Evolutionary conservation across 2,797 vertebrate genomes (phyloP), one percentile per base, ranked within the genome.

Genomic region (Agapornis canus): DNA sequence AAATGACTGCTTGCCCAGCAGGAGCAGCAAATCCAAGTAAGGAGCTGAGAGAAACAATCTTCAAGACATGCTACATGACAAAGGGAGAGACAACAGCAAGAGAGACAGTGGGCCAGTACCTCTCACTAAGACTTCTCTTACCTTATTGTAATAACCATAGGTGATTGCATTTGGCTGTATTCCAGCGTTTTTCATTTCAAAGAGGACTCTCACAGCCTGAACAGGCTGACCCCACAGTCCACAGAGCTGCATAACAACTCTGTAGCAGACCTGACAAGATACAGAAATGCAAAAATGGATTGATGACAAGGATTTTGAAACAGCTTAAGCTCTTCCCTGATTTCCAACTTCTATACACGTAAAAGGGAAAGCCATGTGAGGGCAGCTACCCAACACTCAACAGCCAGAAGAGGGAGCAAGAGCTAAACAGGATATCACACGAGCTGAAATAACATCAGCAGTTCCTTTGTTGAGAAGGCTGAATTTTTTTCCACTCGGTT

Each of bases 231-330:
- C 98, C 98, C 99, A 99, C 80, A 99, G 96, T 25, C 99, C 99
- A 79, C 99, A 99, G 77, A 99, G 98, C 97, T 99, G 99, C 99
- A 99, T 99, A 69, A 99, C 98, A 86, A 99, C 99, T 93, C 99
- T 98, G 97, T 99, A 99, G 96, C 99, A 99, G 78, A 99, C 99
- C 99, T 99, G 96, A 80, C 22, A 94, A 76, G 82, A 87, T 20
- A 88, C 5, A 80, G 40, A 95, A 88, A 75, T 23, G 9, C 4
- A 8, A n/a, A 86, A 79, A 40, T 20, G 13, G 16, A 81, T 26
- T 22, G 21, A 57, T 15, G n/a, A 79, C 21, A 47, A 56, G 9
- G 47, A 80, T n/a, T 94, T 11, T 80, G 29, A 82, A 88, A 35
- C 7, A 52, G 21, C 11, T 70, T 63, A 54, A 59, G 29, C 5